phyloP scores from a whole-genome alignment of 2,113 vertebrate species.

The Columba janthina region DNA sequence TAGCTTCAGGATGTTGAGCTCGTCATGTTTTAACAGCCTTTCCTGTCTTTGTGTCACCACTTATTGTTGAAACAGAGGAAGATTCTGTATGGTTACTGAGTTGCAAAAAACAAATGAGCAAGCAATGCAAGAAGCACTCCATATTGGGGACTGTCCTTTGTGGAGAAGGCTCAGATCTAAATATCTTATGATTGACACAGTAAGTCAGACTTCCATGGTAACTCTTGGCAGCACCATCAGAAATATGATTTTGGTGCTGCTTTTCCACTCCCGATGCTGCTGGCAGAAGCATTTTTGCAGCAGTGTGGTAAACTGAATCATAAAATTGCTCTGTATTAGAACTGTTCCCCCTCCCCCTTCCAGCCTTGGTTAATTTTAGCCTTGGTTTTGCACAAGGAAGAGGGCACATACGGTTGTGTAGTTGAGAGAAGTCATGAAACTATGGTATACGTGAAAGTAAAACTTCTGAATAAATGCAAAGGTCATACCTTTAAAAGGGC shows the following conservation, averaged over 20 bases:
- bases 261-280: not conserved
- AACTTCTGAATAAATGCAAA: not conserved
- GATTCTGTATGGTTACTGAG: not conserved
- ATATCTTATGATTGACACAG: not conserved
- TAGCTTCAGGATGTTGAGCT: constrained; percentile 41
- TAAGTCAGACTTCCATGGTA: not conserved
- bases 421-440: not conserved
- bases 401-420: not conserved
- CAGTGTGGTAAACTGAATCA: not conserved
- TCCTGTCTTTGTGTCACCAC: constrained; percentile 56
- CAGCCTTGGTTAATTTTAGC: not conserved
- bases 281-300: not conserved
- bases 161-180: not conserved
- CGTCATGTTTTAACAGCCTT: not conserved
- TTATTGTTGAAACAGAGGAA: constrained; percentile 36
- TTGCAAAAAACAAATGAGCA: not conserved
- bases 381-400: not conserved
- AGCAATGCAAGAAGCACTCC: not conserved
- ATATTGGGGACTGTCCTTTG: not conserved
- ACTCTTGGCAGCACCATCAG: not conserved
- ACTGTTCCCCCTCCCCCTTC: not conserved
- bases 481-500: not conserved
- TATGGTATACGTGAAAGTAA: not conserved
- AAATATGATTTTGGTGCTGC: not conserved
- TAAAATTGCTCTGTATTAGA: not conserved